Evolutionary conservation across 2,797 vertebrate species (phyloP), one percentile per base, ranked within the genome.

Genomic region (Brachyalestes nurse): DNA sequence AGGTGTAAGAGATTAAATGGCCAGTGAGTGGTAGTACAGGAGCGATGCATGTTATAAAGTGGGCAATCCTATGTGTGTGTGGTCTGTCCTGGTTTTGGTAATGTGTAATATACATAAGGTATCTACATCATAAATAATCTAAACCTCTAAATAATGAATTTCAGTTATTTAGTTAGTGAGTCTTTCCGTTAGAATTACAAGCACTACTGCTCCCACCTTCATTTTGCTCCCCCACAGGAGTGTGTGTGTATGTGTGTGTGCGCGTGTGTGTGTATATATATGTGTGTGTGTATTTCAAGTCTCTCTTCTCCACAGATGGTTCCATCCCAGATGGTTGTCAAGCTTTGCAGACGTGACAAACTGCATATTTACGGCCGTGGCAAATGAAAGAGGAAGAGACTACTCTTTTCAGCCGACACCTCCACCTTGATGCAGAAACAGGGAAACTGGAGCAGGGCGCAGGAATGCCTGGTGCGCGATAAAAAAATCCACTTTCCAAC

Each of bases 311-410:
- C 60, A 79, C 82, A 77, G 80, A 84, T 81, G 81, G 80, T 69
- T 61, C 28, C 61, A 65, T 72, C 90, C 77, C 75, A 90, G 82
- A 85, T 45, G 69, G 62, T 58, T 74, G 79, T 61, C 49, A 38
- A 25, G 82, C 67, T 77, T 49, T 45, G 0, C 0, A 4, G 53
- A 67, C 77, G 82, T 85, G 66, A 79, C 70, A 87, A 87, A 89
- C 78, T 60, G 78, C 83, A 85, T 82, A 87, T 88, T 88, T 87
- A 87, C 80, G 70, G 60, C 85, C 78, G 21, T 82, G 71, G 77
- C 79, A 76, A 89, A 86, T 77, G 79, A 72, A 87, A 87, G 67
- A 82, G 81, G 72, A 78, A 75, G 81, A 81, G 72, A 84, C 80
- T 45, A 78, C 75, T 81, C 75, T 61, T 78, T 72, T 72, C 78